These are phyloP conservation scores for Caenorhabditis auriculariae DNA, from an alignment of 2,888 invertebrate genomes.

Conservation along the genomic window DNA sequence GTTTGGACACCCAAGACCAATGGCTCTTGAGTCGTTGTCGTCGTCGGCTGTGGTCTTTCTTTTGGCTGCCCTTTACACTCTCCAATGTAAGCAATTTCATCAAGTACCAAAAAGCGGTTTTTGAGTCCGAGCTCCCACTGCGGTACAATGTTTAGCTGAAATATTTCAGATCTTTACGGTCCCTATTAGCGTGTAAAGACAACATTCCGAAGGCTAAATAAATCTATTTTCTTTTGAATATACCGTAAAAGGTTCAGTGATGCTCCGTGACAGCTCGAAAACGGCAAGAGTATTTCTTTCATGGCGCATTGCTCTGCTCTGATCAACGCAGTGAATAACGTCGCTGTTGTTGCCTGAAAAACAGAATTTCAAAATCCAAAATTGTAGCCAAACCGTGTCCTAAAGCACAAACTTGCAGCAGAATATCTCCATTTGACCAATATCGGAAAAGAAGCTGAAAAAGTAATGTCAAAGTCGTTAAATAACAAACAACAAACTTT, in stretches of 20 bases:
- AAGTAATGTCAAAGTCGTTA: neutral
- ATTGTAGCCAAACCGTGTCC: conserved; percentile 28
- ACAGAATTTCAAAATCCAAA: neutral
- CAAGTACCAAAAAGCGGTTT: conserved; percentile 55
- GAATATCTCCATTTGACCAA: conserved; percentile 58
- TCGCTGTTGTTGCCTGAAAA: conserved; percentile 22
- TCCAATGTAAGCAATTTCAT: conserved; percentile 62
- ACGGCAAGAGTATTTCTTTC: conserved; percentile 47
- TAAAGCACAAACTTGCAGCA: conserved; percentile 57
- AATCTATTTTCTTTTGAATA: neutral
- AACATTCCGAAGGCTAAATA: neutral
- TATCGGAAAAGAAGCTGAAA: conserved; percentile 58
- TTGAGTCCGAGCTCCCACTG: conserved; percentile 66
- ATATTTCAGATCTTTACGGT: conserved; percentile 63
- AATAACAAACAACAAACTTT: conserved; percentile 42
- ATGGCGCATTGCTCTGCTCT: conserved; percentile 16
- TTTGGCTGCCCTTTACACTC: conserved; percentile 30
- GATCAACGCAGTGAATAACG: conserved; percentile 38
- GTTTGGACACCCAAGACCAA: too few relatives aligned
- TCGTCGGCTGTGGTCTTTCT: conserved; percentile 2
- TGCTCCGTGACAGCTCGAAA: conserved; percentile 48
- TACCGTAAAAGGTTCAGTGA: conserved; percentile 55
- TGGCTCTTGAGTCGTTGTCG: conserved; percentile 9
- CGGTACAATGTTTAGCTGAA: conserved; percentile 88
- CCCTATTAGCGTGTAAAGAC: conserved; percentile 68